Conservation (phyloP, 1,140 invertebrate genomes). For the Drosophila gunungcola region DNA sequence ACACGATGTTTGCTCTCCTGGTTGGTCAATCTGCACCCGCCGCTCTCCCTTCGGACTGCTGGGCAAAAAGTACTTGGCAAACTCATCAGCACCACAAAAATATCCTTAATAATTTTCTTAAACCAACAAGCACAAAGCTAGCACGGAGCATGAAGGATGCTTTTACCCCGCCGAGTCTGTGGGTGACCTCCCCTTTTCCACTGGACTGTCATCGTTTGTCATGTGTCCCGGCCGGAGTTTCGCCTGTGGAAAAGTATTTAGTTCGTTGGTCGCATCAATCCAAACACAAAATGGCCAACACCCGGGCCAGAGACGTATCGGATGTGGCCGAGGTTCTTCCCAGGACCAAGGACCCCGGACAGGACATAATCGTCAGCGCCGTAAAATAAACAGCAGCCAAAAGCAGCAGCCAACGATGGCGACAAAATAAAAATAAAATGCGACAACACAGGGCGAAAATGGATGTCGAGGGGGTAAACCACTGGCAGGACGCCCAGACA, state of each 20-base stretch:
- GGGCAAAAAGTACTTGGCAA: constrained; percentile 79
- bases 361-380: constrained; percentile 75
- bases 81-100: constrained; percentile 84
- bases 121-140: constrained; percentile 81
- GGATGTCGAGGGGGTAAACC: constrained; percentile 12
- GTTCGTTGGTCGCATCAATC: constrained; percentile 79
- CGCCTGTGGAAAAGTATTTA: constrained; percentile 79
- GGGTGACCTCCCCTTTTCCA: background rate
- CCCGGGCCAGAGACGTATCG: constrained; percentile 59
- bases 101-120: constrained; percentile 84
- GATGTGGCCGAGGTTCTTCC: constrained; percentile 79
- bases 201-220: constrained; percentile 77
- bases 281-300: constrained; percentile 81
- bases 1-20: constrained; percentile 65
- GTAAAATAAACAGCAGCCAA: constrained; percentile 78
- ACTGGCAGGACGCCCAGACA: constrained; percentile 51
- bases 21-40: constrained; percentile 64
- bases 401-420: constrained; percentile 55
- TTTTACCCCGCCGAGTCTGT: constrained; percentile 58
- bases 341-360: constrained; percentile 8
- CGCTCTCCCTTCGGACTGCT: background rate
- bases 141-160: constrained; percentile 67
- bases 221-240: constrained; percentile 63
- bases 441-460: constrained; percentile 31
- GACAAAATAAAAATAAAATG: constrained; percentile 81